A percentile compares a stretch with the other conserved stretches of the same genome.
Evolutionary conservation across 2,888 invertebrate genomes (phyloP).

Genomic region (Mycalesis mineus): DNA sequence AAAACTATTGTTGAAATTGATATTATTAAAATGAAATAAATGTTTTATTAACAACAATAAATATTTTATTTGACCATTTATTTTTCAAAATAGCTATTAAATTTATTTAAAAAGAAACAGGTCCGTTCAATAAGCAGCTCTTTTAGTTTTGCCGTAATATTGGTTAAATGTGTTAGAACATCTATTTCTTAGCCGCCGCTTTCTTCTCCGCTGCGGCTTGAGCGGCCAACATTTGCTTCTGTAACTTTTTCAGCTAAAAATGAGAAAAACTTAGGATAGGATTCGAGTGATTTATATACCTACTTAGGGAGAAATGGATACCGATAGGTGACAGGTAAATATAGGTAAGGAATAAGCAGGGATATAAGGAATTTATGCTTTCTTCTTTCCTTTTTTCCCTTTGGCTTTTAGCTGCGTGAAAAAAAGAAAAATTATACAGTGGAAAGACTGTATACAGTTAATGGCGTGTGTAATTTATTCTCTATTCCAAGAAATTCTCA

Average conservation of each 20-base stretch:
- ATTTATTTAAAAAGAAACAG: too few relatives aligned
- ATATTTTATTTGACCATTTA: background rate
- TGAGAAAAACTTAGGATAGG: conserved; percentile 21
- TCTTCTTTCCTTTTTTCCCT: conserved; percentile 68
- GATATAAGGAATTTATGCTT: conserved; percentile 42
- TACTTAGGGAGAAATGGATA: background rate
- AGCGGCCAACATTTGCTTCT: conserved; percentile 51
- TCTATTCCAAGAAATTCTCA: too few relatives aligned
- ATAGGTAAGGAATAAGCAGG: conserved; percentile 33
- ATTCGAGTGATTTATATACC: background rate
- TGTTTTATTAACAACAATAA: background rate
- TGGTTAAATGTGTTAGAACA: background rate
- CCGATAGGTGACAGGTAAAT: conserved; percentile 1
- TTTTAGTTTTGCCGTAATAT: background rate
- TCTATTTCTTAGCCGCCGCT: conserved; percentile 27
- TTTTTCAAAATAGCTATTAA: too few relatives aligned
- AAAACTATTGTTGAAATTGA: background rate
- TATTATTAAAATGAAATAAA: background rate
- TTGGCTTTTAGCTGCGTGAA: conserved; percentile 64
- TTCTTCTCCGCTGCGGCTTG: conserved; percentile 37
- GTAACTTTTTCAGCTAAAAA: conserved; percentile 53
- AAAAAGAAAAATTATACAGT: conserved; percentile 18
- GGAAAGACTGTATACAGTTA: too few relatives aligned
- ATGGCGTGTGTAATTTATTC: too few relatives aligned
- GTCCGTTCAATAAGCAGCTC: too few relatives aligned